Evolutionary conservation across 2,888 invertebrate genomes (phyloP).

Genomic region (Sepiola atlantica): DNA sequence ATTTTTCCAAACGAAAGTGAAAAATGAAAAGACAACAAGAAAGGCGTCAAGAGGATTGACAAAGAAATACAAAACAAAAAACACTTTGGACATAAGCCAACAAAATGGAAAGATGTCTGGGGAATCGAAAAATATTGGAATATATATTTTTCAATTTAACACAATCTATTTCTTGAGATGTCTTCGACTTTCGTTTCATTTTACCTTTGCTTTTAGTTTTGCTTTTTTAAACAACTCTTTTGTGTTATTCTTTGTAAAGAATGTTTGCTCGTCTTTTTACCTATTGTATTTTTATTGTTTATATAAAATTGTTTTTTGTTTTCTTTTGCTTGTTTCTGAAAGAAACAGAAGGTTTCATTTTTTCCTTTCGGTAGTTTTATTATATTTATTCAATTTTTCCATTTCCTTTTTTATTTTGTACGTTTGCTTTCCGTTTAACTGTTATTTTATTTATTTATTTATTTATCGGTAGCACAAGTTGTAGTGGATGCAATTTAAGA

Average conservation of each 20-base stretch:
- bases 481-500: constrained; percentile 32
- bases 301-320: neutral
- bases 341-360: neutral
- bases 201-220: neutral
- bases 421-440: neutral
- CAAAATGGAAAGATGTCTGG: neutral
- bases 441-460: neutral
- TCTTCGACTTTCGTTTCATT: neutral
- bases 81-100: constrained; percentile 1
- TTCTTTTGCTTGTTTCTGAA: constrained; percentile 32
- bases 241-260: constrained; percentile 19
- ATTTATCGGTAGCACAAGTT: neutral
- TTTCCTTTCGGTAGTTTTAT: constrained; percentile 19
- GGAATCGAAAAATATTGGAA: constrained; percentile 32
- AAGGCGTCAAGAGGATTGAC: constrained; percentile 18
- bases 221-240: neutral
- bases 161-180: constrained; percentile 21
- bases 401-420: neutral
- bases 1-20: neutral
- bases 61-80: neutral
- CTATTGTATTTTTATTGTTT: neutral
- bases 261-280: neutral
- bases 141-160: constrained; percentile 13
- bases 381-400: neutral
- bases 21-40: neutral